These are phyloP conservation scores for Apamea crenata DNA, from an alignment of 2,888 invertebrate species.

Conservation along the genomic window DNA sequence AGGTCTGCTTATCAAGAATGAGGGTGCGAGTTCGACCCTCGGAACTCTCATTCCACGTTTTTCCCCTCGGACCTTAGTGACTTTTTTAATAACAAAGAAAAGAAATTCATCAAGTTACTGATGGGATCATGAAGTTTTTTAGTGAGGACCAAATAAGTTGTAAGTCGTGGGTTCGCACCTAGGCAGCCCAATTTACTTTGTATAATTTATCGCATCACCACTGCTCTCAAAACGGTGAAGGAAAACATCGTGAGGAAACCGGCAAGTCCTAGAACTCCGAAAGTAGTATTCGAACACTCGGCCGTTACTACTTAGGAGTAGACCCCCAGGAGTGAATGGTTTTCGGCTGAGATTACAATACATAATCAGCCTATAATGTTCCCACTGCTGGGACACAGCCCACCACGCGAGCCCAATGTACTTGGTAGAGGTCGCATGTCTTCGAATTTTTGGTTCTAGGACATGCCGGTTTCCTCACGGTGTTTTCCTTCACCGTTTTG, in stretches of 20 bases:
- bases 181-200: neutral
- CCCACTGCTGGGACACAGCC: too few relatives aligned
- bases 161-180: neutral
- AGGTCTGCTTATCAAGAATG: neutral
- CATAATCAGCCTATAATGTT: too few relatives aligned
- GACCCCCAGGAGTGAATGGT: too few relatives aligned
- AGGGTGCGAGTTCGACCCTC: neutral
- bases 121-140: neutral
- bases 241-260: neutral
- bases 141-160: neutral
- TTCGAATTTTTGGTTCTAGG: too few relatives aligned
- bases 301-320: too few relatives aligned
- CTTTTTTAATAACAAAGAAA: neutral
- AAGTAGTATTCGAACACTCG: too few relatives aligned
- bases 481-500: too few relatives aligned
- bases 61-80: neutral
- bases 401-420: too few relatives aligned
- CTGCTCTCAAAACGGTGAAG: too few relatives aligned
- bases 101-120: neutral
- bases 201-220: neutral
- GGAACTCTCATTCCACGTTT: neutral
- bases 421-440: too few relatives aligned
- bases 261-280: too few relatives aligned
- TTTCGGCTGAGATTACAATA: neutral
- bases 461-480: too few relatives aligned